Evolutionary conservation across 2,888 invertebrate genomes (phyloP), one percentile per base, ranked within the genome.

Genomic region (Epistrophella euchroma): DNA sequence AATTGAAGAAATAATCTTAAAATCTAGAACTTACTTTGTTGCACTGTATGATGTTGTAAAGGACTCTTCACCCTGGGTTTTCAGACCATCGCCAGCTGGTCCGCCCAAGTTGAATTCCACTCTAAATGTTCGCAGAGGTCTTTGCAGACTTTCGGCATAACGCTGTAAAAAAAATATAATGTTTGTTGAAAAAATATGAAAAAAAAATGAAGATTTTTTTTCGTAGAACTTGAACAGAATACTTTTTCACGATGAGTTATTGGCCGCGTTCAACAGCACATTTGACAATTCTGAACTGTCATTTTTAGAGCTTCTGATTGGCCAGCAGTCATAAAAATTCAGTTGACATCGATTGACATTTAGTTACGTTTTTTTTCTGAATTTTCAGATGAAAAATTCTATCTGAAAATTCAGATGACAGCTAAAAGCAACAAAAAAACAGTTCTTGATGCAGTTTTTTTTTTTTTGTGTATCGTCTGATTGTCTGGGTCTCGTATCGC

Each of bases 121-220:
- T 88, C 92, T 91, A 91, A 92, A 93, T 74, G 93, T 92, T 89
- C 92, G 91, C 58, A 93, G 90, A 83, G 93, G 93, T 89, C 91
- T 91, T 88, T 92, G 92, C 84, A 93, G 89, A 90, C 92, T 93
- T 90, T 93, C 93, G 89, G 92, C 92, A 89, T 91, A 93, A 89
- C 92, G 92, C 93, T 93, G 89, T 78, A 90, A 84, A 72, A 43
- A 56, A 81, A 85, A 68, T 45, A 62, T 87, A 70, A 56, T 28
- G 5, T 75, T 75, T 55, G 10, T 60, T 68, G 13, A 75, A 11
- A 55, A 35, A 47, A 11, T 22, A 11, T 9, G 0, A 17, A 15
- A 19, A 32, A 2, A 19, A 19, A 19, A 13, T 37, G 5, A 17
- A 17, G 0, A 11, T 4, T 35, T 19, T 60, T 32, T 15, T 22